Percentiles rank a stretch among this genome's conserved stretches.
Evolutionary conservation across 2,888 invertebrate species (phyloP).

Genomic region (Tholera decimalis): DNA sequence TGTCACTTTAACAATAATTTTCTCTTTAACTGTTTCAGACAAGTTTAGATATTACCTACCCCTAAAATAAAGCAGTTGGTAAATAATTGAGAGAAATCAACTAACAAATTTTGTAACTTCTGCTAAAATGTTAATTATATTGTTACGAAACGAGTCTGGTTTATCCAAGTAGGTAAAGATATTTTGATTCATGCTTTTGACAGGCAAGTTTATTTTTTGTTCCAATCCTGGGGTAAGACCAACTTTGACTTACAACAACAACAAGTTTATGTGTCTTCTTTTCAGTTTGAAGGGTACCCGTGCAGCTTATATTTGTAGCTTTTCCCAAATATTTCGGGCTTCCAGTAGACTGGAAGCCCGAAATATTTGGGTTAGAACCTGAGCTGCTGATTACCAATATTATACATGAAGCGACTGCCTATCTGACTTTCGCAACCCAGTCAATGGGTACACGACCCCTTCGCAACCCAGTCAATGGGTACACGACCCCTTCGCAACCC

Average conservation of each 20-base stretch:
- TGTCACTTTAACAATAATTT: constrained; percentile 49
- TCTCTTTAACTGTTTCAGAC: constrained; percentile 45
- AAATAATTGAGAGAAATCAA: constrained; percentile 39
- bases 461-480: too few relatives aligned
- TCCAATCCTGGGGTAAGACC: neutral
- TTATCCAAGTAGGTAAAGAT: neutral
- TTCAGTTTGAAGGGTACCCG: too few relatives aligned
- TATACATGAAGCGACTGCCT: too few relatives aligned
- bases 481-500: too few relatives aligned
- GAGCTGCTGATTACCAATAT: too few relatives aligned
- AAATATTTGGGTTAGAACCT: too few relatives aligned
- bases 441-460: too few relatives aligned
- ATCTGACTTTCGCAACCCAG: too few relatives aligned
- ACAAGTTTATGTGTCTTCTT: too few relatives aligned
- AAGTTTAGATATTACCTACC: constrained; percentile 36
- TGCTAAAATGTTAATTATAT: constrained; percentile 15
- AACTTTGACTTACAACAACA: neutral
- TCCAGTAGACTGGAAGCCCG: too few relatives aligned
- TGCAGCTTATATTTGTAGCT: too few relatives aligned
- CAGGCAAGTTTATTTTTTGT: neutral
- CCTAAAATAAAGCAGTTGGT: constrained; percentile 29
- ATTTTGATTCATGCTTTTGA: neutral
- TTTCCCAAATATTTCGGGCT: too few relatives aligned
- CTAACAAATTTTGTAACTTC: constrained; percentile 15
- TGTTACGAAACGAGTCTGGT: neutral